These are phyloP conservation scores for Aegithalos caudatus DNA, from an alignment of 2,113 vertebrate genomes.

Conservation along the genomic window DNA sequence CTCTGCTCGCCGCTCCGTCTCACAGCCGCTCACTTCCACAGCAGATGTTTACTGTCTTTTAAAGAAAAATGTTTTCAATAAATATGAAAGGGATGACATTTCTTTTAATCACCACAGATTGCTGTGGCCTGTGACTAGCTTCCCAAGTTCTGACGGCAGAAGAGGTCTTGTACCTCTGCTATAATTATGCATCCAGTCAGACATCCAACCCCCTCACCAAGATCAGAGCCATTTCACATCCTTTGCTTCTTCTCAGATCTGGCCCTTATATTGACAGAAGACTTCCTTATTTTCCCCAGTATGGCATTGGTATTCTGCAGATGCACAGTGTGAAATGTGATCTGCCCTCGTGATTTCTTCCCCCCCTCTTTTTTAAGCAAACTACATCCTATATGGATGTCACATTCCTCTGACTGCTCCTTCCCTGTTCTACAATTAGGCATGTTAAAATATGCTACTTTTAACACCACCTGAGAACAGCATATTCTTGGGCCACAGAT, in stretches of 20 bases:
- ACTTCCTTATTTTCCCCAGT: not conserved
- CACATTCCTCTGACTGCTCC: conserved; percentile 7
- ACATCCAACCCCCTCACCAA: not conserved
- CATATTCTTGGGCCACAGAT: not conserved
- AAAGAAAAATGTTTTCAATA: conserved; percentile 43
- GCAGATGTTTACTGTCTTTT: conserved; percentile 53
- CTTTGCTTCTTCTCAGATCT: conserved; percentile 36
- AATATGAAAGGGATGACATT: conserved; percentile 55
- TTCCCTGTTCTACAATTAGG: not conserved
- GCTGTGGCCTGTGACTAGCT: conserved; percentile 27
- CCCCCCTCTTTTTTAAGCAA: not conserved
- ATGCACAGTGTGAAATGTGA: not conserved
- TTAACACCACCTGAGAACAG: not conserved
- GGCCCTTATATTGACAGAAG: not conserved
- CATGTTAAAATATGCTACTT: not conserved
- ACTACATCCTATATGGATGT: not conserved
- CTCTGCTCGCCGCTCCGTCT: not conserved
- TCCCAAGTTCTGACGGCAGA: conserved; percentile 12
- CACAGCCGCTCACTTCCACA: not conserved
- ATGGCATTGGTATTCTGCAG: not conserved
- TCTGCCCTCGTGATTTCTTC: not conserved
- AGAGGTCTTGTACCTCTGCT: conserved; percentile 39
- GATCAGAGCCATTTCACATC: conserved; percentile 45
- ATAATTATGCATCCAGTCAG: conserved; percentile 55
- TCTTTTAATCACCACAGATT: conserved; percentile 46